Base-by-base conservation (phyloP, 2,888 invertebrate species). In the Ligdia adustata region DNA sequence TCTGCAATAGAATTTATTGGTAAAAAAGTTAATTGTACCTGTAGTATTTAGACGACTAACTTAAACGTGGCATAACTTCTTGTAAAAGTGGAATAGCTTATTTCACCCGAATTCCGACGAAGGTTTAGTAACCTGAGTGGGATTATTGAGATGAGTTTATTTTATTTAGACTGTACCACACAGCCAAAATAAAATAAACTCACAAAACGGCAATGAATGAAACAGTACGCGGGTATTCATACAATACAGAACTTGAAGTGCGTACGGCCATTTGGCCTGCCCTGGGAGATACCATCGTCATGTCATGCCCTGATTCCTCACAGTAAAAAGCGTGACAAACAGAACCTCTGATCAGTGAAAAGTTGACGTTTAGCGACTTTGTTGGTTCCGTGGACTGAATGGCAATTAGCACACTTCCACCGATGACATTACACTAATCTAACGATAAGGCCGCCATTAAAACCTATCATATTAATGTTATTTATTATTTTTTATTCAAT, bases 291-390 rank as follows among this genome's bases (percentile, higher is more conserved):
- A 79, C 67, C 60, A 79, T 77, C 81, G 86, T 83, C 61, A 55
- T 80, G 87, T 79, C 86, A 55, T 80, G 87, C 79, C 86, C 87
- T 84, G 85, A 51, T 83, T 84, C n/a, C 66, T 58, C 62, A 39
- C 57, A 51, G 72, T 78, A 79, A 85, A 86, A 83, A 84, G 82
- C 84, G 82, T 84, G 79, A 82, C 84, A 82, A 81, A 78, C 62
- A 57, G 55, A 54, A 55, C 57, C 62, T 44, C 52, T 52, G 63
- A 69, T 66, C 57, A 56, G 62, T 63, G 64, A 63, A 72, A 71
- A 39, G 34, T 34, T 28, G 9, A 32, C 27, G 35, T 40, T 35
- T 38, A 52, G 12, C 35, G 42, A 37, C 16, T 49, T 31, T 35
- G 35, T 40, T 15, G 13, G 11, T 14, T 32, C 26, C 6, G 29